phyloP scores from a whole-genome alignment of 2,888 invertebrate genomes.

The Koerneria pararmatus region DNA sequence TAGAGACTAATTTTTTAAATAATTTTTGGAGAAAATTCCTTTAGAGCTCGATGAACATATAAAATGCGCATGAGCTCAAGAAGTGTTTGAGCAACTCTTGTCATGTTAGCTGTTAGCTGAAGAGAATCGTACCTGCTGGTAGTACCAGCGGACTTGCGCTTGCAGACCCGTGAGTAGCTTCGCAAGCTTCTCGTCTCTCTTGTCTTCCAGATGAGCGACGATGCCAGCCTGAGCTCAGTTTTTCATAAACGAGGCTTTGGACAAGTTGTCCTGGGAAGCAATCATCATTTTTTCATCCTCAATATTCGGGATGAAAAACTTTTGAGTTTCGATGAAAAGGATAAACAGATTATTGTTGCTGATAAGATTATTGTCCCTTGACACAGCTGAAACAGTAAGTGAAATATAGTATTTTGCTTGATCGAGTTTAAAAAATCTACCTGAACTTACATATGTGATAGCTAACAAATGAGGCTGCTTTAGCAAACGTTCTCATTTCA shows the following conservation, averaged over 20 bases:
- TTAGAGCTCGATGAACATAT: neutral
- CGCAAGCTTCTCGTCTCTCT: constrained; percentile 91
- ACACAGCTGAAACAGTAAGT: no score
- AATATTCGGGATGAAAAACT: neutral
- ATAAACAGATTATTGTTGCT: no score
- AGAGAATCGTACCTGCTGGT: constrained; percentile 28
- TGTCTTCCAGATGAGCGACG: constrained; percentile 99
- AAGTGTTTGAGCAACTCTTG: constrained; percentile 21
- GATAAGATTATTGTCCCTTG: no score
- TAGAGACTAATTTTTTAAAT: neutral
- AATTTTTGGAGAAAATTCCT: neutral
- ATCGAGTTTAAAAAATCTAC: no score
- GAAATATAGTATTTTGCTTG: no score
- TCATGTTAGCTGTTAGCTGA: constrained; percentile 27
- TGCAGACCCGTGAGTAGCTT: constrained; percentile 90
- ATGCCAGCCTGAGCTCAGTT: constrained; percentile 99
- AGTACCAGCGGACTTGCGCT: constrained; percentile 64
- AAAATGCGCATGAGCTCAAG: no score
- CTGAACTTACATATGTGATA: no score
- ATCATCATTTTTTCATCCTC: neutral
- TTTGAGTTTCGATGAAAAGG: constrained; percentile 3
- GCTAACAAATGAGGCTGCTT: no score
- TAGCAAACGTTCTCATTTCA: no score
- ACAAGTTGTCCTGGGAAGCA: no score
- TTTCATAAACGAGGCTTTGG: no score